Conservation (phyloP, 1,140 invertebrate genomes). For the Cyclina sinensis region DNA sequence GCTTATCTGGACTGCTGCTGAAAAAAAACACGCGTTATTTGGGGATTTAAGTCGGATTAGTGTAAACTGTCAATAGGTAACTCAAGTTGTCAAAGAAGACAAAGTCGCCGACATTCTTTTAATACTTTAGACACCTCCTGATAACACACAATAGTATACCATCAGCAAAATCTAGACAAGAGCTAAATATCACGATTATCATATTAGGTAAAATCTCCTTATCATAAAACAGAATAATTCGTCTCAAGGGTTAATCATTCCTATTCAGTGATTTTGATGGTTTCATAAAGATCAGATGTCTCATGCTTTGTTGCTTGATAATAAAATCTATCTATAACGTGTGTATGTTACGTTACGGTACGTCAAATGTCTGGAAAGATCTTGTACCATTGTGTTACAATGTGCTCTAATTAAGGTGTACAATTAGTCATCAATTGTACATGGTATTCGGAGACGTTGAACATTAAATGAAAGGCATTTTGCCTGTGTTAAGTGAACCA, state of each 20-base stretch:
- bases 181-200: background rate
- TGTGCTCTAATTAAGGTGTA: background rate
- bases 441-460: background rate
- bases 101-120: slow-evolving; percentile 5
- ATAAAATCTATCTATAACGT: slow-evolving; percentile 1
- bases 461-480: background rate
- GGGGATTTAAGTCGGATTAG: background rate
- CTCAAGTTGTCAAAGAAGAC: background rate
- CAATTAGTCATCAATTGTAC: background rate
- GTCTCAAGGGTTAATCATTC: slow-evolving; percentile 8
- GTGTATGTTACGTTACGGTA: slow-evolving; percentile 7
- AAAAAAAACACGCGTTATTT: too few relatives aligned
- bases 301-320: background rate
- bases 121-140: background rate
- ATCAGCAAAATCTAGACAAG: background rate
- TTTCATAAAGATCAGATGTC: background rate
- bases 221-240: slow-evolving; percentile 1
- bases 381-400: slow-evolving; percentile 12
- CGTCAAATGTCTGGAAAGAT: background rate
- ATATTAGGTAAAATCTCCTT: background rate
- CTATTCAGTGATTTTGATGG: background rate
- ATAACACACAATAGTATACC: background rate
- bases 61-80: background rate
- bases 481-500: background rate
- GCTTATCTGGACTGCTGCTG: too few relatives aligned